These are phyloP conservation scores for Aleadryas rufinucha DNA, from an alignment of 2,113 vertebrate species.

Conservation along the genomic window DNA sequence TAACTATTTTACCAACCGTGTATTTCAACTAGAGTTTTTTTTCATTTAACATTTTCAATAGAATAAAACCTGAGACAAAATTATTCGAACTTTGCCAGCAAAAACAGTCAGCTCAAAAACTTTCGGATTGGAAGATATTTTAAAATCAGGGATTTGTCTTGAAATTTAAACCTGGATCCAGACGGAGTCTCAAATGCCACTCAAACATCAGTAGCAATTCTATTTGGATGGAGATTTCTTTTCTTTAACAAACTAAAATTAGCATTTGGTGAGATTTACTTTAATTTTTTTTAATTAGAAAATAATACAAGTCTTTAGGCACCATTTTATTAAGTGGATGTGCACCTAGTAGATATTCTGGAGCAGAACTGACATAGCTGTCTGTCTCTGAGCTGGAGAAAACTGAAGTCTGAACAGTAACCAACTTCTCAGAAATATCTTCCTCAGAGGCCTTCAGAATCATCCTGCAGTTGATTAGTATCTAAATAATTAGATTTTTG, in stretches of 20 bases:
- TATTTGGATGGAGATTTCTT: background rate
- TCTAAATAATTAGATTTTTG: constrained; percentile 92
- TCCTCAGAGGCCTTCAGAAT: constrained; percentile 68
- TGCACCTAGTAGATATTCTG: background rate
- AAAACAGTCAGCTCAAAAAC: background rate
- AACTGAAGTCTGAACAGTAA: background rate
- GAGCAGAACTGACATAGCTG: background rate
- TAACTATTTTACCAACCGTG: background rate
- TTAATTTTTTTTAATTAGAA: background rate
- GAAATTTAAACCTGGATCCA: background rate
- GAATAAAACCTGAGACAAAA: background rate
- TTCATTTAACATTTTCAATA: background rate
- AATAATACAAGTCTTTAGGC: background rate
- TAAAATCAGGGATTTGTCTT: background rate
- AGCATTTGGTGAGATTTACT: background rate
- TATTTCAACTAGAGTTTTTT: background rate
- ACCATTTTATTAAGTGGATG: background rate
- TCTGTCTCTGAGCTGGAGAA: background rate
- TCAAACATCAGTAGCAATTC: background rate
- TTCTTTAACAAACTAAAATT: background rate
- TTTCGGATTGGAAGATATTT: background rate
- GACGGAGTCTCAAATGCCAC: background rate
- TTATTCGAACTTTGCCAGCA: background rate
- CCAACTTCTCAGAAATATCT: constrained; percentile 25
- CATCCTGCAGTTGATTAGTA: constrained; percentile 92